Conservation (phyloP, 2,888 invertebrate genomes). For the Lomographa bimaculata region DNA sequence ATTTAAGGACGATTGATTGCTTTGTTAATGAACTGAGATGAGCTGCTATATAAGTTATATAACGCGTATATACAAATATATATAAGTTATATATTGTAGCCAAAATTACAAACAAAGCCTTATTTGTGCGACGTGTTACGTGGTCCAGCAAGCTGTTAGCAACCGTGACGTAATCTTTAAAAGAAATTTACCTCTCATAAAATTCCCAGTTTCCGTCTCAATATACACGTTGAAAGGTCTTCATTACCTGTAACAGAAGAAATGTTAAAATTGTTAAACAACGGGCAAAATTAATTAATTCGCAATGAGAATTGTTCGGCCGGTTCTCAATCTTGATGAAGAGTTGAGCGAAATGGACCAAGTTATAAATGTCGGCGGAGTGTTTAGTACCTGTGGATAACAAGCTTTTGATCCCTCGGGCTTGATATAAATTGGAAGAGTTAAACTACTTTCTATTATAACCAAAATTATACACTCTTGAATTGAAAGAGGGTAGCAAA, state of each 20-base stretch:
- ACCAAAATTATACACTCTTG: too few relatives aligned
- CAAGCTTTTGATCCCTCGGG: conserved; percentile 1
- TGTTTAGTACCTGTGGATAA: conserved; percentile 14
- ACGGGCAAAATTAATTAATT: conserved; percentile 23
- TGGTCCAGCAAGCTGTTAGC: conserved; percentile 26
- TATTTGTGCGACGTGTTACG: conserved; percentile 27
- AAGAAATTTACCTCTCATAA: conserved; percentile 66
- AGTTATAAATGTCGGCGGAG: conserved; percentile 3
- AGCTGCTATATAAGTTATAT: too few relatives aligned
- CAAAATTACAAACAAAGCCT: conserved; percentile 13
- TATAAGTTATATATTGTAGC: background rate
- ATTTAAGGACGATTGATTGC: too few relatives aligned
- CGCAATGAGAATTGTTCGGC: conserved; percentile 8
- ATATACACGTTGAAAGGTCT: conserved; percentile 61
- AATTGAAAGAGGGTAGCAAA: too few relatives aligned
- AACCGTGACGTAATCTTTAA: conserved; percentile 32
- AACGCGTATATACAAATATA: conserved; percentile 1
- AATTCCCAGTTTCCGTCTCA: conserved; percentile 64
- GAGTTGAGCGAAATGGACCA: conserved; percentile 17
- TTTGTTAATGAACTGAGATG: too few relatives aligned
- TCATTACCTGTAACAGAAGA: conserved; percentile 62
- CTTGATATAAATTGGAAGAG: background rate
- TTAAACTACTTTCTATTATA: too few relatives aligned
- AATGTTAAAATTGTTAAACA: conserved; percentile 18
- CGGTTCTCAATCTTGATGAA: conserved; percentile 21